phyloP scores from a whole-genome alignment of 1,140 invertebrate genomes.

The Phenacoccus solenopsis region DNA sequence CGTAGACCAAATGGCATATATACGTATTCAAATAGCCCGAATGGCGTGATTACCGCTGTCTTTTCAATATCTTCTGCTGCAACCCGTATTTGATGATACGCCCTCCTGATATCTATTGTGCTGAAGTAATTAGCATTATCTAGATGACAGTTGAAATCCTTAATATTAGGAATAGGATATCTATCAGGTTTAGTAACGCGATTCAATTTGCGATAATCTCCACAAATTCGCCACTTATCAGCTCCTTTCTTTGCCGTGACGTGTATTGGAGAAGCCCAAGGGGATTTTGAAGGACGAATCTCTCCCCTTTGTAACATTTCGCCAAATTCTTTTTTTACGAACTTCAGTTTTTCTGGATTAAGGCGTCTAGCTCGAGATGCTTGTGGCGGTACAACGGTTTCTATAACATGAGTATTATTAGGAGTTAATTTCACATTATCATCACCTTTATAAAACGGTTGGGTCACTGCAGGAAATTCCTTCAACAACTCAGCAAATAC shows the following conservation, averaged over 20 bases:
- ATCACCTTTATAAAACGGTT: too few relatives aligned
- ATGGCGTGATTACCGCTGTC: conserved; percentile 34
- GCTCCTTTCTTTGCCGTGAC: conserved; percentile 34
- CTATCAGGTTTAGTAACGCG: conserved; percentile 31
- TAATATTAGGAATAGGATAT: conserved; percentile 33
- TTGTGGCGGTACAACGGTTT: not conserved
- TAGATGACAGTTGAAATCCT: conserved; percentile 31
- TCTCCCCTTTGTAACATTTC: conserved; percentile 29
- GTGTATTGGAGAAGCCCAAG: conserved; percentile 36
- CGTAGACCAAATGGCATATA: conserved; percentile 11
- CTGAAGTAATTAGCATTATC: conserved; percentile 34
- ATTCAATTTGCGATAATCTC: conserved; percentile 39
- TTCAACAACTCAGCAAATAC: too few relatives aligned
- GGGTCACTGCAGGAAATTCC: too few relatives aligned
- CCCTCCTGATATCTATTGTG: conserved; percentile 35
- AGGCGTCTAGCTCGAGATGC: not conserved
- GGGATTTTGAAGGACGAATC: conserved; percentile 28
- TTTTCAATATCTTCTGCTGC: conserved; percentile 29
- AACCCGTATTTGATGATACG: conserved; percentile 37
- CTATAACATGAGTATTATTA: not conserved
- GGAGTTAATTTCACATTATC: too few relatives aligned
- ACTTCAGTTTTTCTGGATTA: not conserved
- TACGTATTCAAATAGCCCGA: conserved; percentile 26
- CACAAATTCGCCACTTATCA: conserved; percentile 34
- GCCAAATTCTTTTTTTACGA: conserved; percentile 27